Evolutionary conservation across 1,140 invertebrate species (phyloP).

Genomic region (Scaptodrosophila lebanonensis): DNA sequence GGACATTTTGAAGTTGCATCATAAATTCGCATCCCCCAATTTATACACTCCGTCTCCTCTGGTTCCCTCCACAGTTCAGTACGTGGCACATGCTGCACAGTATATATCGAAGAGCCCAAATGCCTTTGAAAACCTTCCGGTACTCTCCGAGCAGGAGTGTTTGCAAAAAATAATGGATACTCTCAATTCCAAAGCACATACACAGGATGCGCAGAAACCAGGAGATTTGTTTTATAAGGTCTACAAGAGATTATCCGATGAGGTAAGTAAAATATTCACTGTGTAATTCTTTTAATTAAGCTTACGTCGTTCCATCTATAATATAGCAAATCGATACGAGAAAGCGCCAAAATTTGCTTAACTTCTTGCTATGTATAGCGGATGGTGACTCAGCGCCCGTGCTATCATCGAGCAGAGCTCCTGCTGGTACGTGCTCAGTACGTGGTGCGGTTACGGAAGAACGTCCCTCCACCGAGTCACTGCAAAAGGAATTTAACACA

Average conservation of each 20-base stretch:
- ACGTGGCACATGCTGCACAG: slow-evolving; percentile 39
- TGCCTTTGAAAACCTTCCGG: slow-evolving; percentile 16
- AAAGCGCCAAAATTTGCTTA: neutral
- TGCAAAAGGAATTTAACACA: too few relatives aligned
- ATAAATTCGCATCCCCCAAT: neutral
- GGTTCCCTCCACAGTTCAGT: slow-evolving; percentile 22
- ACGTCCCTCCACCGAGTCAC: too few relatives aligned
- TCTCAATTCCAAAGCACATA: neutral
- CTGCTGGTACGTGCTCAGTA: too few relatives aligned
- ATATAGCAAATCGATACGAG: too few relatives aligned
- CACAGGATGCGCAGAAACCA: neutral
- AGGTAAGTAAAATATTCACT: slow-evolving; percentile 11
- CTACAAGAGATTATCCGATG: neutral
- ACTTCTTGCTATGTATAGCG: neutral
- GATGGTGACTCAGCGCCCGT: neutral
- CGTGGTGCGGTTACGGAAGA: too few relatives aligned
- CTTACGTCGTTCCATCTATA: too few relatives aligned
- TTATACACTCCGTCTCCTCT: too few relatives aligned
- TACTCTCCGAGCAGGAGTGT: slow-evolving; percentile 32
- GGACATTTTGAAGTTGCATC: slow-evolving; percentile 24
- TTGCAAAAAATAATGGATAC: slow-evolving; percentile 13
- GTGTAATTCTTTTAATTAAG: too few relatives aligned
- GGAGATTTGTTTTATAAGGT: slow-evolving; percentile 9
- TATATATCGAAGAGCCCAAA: slow-evolving; percentile 41
- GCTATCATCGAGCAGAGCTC: slow-evolving; percentile 10